A percentile compares a stretch with the other conserved stretches of the same genome.
These are phyloP conservation scores for Zaprionus kolodkinae DNA, from an alignment of 1,140 invertebrate genomes.

Conservation along the genomic window DNA sequence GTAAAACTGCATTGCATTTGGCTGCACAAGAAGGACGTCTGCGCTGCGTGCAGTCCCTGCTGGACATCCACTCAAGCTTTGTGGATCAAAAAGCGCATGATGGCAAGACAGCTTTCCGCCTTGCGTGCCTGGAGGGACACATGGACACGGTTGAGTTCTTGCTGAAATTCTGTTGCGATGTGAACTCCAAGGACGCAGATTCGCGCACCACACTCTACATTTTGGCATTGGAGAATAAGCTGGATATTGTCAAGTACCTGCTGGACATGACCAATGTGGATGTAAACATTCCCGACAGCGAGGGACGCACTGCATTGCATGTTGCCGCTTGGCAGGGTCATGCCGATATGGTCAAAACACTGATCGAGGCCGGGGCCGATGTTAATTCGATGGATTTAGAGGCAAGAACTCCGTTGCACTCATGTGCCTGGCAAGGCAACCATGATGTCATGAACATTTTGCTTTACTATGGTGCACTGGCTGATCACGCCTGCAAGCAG, in stretches of 20 bases:
- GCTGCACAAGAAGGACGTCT: constrained; percentile 93
- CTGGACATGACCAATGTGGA: constrained; percentile 91
- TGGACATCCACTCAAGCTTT: constrained; percentile 79
- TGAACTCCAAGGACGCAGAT: constrained; percentile 96
- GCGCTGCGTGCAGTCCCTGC: constrained; percentile 75
- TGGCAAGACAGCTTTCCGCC: constrained; percentile 96
- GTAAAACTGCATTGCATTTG: constrained; percentile 94
- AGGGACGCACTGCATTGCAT: constrained; percentile 96
- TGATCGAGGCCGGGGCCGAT: constrained; percentile 91
- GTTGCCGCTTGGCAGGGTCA: constrained; percentile 95
- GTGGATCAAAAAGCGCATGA: constrained; percentile 96
- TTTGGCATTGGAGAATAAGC: constrained; percentile 94
- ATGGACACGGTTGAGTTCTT: constrained; percentile 92
- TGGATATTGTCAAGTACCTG: constrained; percentile 93
- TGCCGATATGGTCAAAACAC: constrained; percentile 93
- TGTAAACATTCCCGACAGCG: constrained; percentile 94
- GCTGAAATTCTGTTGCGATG: constrained; percentile 91
- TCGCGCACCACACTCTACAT: constrained; percentile 96
- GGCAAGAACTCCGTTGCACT: constrained; percentile 94
- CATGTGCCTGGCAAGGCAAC: constrained; percentile 98
- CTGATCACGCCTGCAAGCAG: constrained; percentile 96
- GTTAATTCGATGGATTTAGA: constrained; percentile 96
- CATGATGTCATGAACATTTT: constrained; percentile 92
- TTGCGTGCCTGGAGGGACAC: constrained; percentile 87
- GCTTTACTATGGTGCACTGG: constrained; percentile 90